These are phyloP conservation scores for Gymnarchus niloticus DNA, from an alignment of 2,113 vertebrate species.

Conservation along the genomic window DNA sequence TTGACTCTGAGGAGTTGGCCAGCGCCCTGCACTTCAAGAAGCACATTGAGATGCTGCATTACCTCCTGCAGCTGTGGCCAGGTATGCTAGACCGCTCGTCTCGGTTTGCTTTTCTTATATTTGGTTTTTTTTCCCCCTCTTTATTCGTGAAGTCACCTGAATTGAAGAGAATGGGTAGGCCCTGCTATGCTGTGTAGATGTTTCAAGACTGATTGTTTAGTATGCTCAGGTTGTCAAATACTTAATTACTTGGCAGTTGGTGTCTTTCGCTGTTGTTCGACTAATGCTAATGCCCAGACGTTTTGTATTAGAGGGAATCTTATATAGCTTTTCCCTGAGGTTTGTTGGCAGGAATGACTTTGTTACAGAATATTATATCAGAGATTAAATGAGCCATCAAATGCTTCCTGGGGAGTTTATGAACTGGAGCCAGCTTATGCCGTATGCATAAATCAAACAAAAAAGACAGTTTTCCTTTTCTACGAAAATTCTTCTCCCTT, in stretches of 20 bases:
- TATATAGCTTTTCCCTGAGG: slow-evolving; percentile 36
- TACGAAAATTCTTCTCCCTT: not conserved
- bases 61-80: slow-evolving; percentile 96
- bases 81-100: slow-evolving; percentile 55
- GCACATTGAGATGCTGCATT: slow-evolving; percentile 97
- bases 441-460: not conserved
- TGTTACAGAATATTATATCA: slow-evolving; percentile 42
- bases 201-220: not conserved
- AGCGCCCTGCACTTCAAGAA: slow-evolving; percentile 98
- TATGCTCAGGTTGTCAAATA: not conserved
- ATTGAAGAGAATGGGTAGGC: not conserved
- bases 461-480: not conserved
- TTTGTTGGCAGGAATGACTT: slow-evolving; percentile 18
- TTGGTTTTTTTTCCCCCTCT: not conserved
- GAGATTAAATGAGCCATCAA: slow-evolving; percentile 39
- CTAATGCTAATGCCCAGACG: not conserved
- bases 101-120: not conserved
- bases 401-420: slow-evolving; percentile 26
- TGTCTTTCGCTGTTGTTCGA: not conserved
- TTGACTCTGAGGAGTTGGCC: slow-evolving; percentile 92
- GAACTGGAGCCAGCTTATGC: slow-evolving; percentile 35
- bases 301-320: not conserved
- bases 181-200: not conserved
- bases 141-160: not conserved
- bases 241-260: not conserved